phyloP scores from a whole-genome alignment of 2,113 vertebrate genomes.

The Baryphthengus martii region DNA sequence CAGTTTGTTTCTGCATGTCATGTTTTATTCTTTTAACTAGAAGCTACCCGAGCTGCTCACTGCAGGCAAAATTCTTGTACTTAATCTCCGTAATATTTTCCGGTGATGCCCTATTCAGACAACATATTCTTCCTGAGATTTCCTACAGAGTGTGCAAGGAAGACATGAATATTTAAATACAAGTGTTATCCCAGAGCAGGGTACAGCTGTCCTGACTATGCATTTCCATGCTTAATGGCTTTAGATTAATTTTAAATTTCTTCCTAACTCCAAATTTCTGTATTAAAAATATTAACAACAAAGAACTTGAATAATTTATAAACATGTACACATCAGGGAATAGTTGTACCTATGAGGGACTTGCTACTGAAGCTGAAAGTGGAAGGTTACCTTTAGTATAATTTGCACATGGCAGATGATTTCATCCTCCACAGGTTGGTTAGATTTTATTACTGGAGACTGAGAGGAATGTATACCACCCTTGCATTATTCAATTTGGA shows the following conservation, averaged over 20 bases:
- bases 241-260: background rate
- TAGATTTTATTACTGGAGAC: background rate
- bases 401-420: background rate
- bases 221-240: background rate
- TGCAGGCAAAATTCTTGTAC: background rate
- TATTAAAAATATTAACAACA: background rate
- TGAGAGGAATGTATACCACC: background rate
- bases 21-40: background rate
- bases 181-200: background rate
- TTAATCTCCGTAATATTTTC: background rate
- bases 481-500: background rate
- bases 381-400: background rate
- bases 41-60: background rate
- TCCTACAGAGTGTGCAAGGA: background rate
- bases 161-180: conserved; percentile 1
- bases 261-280: background rate
- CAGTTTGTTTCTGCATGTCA: background rate
- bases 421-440: background rate
- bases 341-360: background rate
- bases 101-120: background rate
- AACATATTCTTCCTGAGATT: background rate
- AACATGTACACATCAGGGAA: background rate
- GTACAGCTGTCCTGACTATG: background rate
- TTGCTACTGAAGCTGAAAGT: background rate
- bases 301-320: background rate